Conservation (phyloP, 92 coral and sea anemone species). For the Porites evermanni region DNA sequence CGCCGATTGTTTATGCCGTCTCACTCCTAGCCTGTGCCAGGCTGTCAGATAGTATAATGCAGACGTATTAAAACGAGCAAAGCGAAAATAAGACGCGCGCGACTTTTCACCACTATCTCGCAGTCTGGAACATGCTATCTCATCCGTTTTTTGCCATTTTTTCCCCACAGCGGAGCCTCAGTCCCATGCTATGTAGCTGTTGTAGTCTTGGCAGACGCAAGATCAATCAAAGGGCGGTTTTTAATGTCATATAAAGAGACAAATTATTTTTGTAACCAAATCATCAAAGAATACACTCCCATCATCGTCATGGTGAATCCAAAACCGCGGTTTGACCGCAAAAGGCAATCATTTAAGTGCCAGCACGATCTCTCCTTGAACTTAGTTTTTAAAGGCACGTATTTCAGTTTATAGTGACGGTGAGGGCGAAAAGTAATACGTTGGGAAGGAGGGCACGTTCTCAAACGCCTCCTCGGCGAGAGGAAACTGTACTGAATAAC, state of each 20-base stretch:
- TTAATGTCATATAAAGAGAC: background rate
- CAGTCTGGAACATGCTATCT: too few species aligned
- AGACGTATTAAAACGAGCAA: too few species aligned
- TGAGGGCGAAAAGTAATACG: background rate
- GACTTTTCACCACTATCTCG: too few species aligned
- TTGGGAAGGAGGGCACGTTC: too few species aligned
- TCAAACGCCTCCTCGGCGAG: too few species aligned
- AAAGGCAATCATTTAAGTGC: background rate
- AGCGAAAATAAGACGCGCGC: too few species aligned
- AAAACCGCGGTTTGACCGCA: conserved; percentile 6
- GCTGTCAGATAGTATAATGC: too few species aligned
- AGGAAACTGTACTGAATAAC: too few species aligned
- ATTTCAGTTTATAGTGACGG: background rate
- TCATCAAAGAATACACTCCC: background rate
- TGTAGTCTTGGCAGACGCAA: background rate
- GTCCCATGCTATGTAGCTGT: background rate
- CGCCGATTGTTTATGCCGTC: too few species aligned
- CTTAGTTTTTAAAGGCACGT: background rate
- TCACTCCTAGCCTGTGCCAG: too few species aligned
- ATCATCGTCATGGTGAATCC: background rate
- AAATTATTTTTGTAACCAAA: background rate
- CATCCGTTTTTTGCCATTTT: too few species aligned
- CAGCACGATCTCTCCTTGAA: background rate
- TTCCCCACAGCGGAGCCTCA: too few species aligned
- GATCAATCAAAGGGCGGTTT: background rate